phyloP scores from a whole-genome alignment of 2,797 vertebrate species.

The Silurus lanzhouensis region DNA sequence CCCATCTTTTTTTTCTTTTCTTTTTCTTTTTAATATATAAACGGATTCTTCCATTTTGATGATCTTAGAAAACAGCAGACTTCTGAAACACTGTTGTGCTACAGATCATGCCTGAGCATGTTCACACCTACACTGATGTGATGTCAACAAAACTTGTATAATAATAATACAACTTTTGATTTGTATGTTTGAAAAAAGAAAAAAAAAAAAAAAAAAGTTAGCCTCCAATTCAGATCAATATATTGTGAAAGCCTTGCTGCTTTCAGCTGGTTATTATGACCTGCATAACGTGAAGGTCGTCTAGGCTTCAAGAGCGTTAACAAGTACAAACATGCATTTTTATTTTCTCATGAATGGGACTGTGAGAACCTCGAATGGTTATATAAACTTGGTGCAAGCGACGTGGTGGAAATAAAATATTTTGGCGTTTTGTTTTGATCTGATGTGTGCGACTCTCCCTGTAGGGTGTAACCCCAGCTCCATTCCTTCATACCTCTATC shows the following conservation, averaged over 20 bases:
- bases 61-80: not conserved
- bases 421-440: not conserved
- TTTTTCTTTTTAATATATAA: no score
- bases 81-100: not conserved
- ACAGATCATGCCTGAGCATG: not conserved
- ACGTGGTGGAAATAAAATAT: not conserved
- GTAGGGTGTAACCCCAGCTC: constrained; percentile 12
- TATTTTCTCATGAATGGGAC: not conserved
- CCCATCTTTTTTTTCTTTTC: not conserved
- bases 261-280: not conserved
- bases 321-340: not conserved
- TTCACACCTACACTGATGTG: not conserved
- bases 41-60: not conserved
- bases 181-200: not conserved
- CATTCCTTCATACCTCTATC: constrained; percentile 7
- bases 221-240: not conserved
- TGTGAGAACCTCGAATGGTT: not conserved
- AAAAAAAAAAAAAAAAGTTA: not conserved
- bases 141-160: not conserved
- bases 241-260: not conserved
- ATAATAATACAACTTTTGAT: not conserved
- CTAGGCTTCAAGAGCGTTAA: not conserved
- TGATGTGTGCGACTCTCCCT: not conserved
- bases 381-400: not conserved
- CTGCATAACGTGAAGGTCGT: not conserved